Conservation (phyloP, 2,888 invertebrate species). For the Himalopsyche japonica region DNA sequence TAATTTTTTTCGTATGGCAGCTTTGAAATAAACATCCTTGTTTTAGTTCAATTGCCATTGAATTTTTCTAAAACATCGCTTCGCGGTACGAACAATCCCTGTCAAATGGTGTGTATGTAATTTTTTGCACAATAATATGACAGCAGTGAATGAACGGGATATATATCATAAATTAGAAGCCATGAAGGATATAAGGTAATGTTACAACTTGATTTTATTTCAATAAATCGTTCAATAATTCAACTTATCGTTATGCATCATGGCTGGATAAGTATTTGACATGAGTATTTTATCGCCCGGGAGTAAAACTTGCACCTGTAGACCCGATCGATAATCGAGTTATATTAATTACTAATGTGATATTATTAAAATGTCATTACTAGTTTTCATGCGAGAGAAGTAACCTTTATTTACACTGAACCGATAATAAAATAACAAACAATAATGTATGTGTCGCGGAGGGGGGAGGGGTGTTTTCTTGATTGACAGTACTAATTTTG, state of each 20-base stretch:
- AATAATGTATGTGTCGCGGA: too few relatives aligned
- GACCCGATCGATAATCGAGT: slow-evolving; percentile 55
- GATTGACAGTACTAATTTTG: too few relatives aligned
- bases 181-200: slow-evolving; percentile 87
- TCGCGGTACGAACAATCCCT: background rate
- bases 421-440: too few relatives aligned
- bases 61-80: background rate
- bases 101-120: background rate
- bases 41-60: background rate
- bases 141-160: slow-evolving; percentile 78
- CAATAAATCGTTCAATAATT: slow-evolving; percentile 7
- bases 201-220: slow-evolving; percentile 13
- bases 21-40: background rate
- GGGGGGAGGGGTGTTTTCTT: too few relatives aligned
- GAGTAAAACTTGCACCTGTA: slow-evolving; percentile 52
- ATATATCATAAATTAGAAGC: slow-evolving; percentile 92
- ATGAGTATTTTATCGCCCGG: slow-evolving; percentile 16
- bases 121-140: slow-evolving; percentile 53
- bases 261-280: slow-evolving; percentile 28
- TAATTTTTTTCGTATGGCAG: background rate
- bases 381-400: background rate
- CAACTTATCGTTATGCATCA: slow-evolving; percentile 22
- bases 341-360: background rate
- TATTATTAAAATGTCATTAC: background rate
- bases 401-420: background rate